Evolutionary conservation across 2,888 invertebrate genomes (phyloP).

Genomic region (Hemistola chrysoprasaria): DNA sequence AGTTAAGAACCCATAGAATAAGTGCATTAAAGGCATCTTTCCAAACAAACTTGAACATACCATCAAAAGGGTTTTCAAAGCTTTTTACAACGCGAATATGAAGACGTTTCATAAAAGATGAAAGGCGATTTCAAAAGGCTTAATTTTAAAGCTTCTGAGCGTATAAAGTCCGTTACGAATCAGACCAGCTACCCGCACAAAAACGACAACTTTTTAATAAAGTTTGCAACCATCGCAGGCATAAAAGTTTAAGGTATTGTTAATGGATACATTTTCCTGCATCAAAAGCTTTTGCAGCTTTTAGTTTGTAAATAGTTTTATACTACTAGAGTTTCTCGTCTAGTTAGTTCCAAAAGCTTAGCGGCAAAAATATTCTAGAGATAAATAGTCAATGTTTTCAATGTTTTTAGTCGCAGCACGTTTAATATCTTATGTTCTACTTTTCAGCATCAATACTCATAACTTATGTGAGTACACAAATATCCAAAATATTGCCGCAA

Average conservation of each 20-base stretch:
- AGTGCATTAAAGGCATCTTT: constrained; percentile 1
- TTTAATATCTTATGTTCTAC: too few relatives aligned
- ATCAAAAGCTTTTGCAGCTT: constrained; percentile 10
- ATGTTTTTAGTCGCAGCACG: too few relatives aligned
- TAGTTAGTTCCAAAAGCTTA: constrained; percentile 4
- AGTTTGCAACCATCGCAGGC: too few relatives aligned
- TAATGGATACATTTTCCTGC: constrained; percentile 17
- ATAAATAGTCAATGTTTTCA: too few relatives aligned
- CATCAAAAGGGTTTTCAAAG: constrained; percentile 16
- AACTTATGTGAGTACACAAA: too few relatives aligned
- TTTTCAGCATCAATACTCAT: too few relatives aligned
- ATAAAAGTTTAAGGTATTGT: too few relatives aligned
- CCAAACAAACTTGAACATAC: constrained; percentile 3
- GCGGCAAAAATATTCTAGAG: too few relatives aligned
- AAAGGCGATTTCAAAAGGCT: constrained; percentile 23
- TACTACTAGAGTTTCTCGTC: constrained; percentile 11
- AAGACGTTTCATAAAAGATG: constrained; percentile 30
- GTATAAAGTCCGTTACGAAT: constrained; percentile 43
- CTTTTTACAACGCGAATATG: constrained; percentile 17
- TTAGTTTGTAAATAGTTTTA: constrained; percentile 11
- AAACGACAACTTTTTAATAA: constrained; percentile 5
- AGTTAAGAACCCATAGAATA: constrained; percentile 1
- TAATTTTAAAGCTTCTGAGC: constrained; percentile 23
- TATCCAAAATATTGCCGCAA: too few relatives aligned
- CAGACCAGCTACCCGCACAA: constrained; percentile 39